These are phyloP conservation scores for Belonocnema kinseyi DNA, from an alignment of 1,140 invertebrate genomes.

Conservation along the genomic window DNA sequence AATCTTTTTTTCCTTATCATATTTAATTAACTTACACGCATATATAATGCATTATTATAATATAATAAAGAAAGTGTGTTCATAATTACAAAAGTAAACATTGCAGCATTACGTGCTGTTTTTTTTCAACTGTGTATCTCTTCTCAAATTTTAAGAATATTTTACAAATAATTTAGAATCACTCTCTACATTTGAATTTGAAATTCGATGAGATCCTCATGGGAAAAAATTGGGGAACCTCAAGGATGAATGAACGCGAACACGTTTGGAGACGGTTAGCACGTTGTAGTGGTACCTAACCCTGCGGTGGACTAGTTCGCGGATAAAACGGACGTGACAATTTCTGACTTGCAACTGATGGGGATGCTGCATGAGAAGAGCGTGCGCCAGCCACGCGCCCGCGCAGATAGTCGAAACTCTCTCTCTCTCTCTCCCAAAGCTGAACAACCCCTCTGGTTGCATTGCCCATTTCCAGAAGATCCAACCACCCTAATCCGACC, in stretches of 20 bases:
- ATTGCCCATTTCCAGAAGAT: conserved; percentile 35
- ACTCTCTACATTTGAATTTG: too few relatives aligned
- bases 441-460: conserved; percentile 46
- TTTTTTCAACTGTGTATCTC: too few relatives aligned
- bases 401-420: conserved; percentile 63
- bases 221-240: too few relatives aligned
- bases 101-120: too few relatives aligned
- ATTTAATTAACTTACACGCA: too few relatives aligned
- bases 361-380: conserved; percentile 70
- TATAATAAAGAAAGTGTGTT: too few relatives aligned
- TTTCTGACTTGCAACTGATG: conserved; percentile 72
- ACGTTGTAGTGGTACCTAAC: neutral
- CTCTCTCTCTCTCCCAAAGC: conserved; percentile 44
- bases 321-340: conserved; percentile 65
- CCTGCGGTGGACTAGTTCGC: conserved; percentile 36
- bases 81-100: too few relatives aligned
- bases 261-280: neutral
- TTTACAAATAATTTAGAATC: too few relatives aligned
- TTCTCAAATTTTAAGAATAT: too few relatives aligned
- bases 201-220: too few relatives aligned
- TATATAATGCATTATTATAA: too few relatives aligned
- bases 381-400: conserved; percentile 69
- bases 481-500: conserved; percentile 47
- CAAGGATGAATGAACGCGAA: neutral
- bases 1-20: too few relatives aligned